phyloP scores from a whole-genome alignment of 2,888 invertebrate species.

The Caenorhabditis afra region DNA sequence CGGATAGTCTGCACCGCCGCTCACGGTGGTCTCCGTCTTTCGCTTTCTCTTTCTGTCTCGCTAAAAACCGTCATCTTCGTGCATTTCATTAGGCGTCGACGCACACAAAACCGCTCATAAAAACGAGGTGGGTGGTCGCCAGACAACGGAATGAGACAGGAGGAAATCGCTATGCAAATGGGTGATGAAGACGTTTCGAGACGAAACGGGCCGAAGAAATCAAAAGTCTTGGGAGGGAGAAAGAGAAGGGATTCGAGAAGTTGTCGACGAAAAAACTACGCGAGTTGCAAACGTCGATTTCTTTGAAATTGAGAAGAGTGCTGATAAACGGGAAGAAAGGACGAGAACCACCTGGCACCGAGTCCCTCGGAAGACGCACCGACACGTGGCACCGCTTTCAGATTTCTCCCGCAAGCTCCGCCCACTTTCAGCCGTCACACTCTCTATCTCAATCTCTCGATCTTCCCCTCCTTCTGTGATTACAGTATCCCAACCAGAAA shows the following conservation, averaged over 20 bases:
- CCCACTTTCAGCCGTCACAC: background rate
- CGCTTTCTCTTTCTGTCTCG: too few species aligned
- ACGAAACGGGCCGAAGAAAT: background rate
- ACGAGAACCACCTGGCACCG: conserved; percentile 32
- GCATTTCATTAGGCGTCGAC: conserved; percentile 30
- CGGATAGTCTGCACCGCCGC: too few species aligned
- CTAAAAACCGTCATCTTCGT: conserved; percentile 41
- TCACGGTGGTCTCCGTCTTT: conserved; percentile 35
- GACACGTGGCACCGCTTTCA: background rate
- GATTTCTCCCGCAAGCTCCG: background rate
- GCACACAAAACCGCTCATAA: conserved; percentile 30
- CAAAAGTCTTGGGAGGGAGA: background rate
- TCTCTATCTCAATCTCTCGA: background rate
- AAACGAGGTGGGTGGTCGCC: conserved; percentile 51
- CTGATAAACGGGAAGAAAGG: conserved; percentile 31
- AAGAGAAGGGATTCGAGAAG: background rate
- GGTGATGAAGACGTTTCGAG: background rate
- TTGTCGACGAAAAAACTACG: background rate
- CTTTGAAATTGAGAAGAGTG: conserved; percentile 26
- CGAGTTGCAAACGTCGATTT: background rate
- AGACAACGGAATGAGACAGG: conserved; percentile 21
- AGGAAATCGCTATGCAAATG: conserved; percentile 6
- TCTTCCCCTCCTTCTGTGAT: background rate
- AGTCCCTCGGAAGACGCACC: conserved; percentile 7
- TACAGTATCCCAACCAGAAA: too few species aligned